Conservation (phyloP, 1,140 invertebrate species). For the Venturia canescens region DNA sequence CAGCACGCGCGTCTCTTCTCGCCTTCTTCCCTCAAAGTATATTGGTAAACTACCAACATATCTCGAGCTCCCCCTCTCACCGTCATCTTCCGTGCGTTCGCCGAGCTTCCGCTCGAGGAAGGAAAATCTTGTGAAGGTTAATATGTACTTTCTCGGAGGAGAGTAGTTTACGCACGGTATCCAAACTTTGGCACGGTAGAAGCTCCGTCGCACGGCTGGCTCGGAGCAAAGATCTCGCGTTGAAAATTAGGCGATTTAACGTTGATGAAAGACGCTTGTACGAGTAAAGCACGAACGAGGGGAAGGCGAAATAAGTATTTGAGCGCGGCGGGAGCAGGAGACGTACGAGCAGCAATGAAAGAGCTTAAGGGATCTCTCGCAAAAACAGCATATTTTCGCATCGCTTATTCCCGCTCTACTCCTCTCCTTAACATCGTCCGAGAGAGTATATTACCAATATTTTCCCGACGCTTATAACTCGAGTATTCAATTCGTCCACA, state of each 20-base stretch:
- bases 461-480: no score
- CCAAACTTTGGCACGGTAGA: conserved; percentile 10
- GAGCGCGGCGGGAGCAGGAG: no score
- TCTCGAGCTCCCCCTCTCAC: not conserved
- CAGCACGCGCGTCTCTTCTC: not conserved
- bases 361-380: no score
- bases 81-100: not conserved
- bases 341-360: not conserved
- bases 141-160: not conserved
- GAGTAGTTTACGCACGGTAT: conserved; percentile 2
- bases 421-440: no score
- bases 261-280: not conserved
- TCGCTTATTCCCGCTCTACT: no score
- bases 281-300: no score
- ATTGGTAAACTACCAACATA: not conserved
- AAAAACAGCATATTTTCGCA: no score
- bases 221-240: not conserved
- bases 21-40: not conserved
- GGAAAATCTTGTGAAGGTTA: not conserved
- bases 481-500: no score
- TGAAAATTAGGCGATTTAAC: conserved; percentile 23
- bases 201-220: not conserved
- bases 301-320: no score
- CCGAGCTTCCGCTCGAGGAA: not conserved
- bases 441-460: no score